Evolutionary conservation across 1,140 invertebrate species (phyloP).

Genomic region (Brachionus rubens): DNA sequence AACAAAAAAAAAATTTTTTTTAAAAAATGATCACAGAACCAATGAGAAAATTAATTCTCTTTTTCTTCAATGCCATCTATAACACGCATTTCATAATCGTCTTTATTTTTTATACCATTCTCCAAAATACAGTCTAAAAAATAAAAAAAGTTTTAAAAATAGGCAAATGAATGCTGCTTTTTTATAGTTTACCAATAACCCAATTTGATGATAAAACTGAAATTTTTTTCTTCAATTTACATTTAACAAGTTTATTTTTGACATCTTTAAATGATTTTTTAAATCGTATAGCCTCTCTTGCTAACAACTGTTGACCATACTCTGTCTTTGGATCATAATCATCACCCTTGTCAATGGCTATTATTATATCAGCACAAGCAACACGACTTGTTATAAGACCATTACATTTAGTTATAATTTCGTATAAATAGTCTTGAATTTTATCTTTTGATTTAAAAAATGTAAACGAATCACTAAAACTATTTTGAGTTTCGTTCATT

Average conservation of each 20-base stretch:
- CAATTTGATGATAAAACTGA: neutral
- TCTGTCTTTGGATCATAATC: neutral
- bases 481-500: neutral
- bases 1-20: too few species aligned
- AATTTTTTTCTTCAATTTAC: conserved; percentile 27
- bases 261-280: neutral
- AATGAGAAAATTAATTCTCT: too few species aligned
- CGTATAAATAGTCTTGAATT: neutral
- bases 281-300: neutral
- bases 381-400: conserved; percentile 30
- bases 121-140: too few species aligned
- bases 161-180: too few species aligned
- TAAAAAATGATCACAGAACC: too few species aligned
- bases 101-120: too few species aligned
- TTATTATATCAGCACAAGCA: conserved; percentile 16
- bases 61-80: too few species aligned
- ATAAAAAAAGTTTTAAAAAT: too few species aligned
- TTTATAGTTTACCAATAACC: conserved; percentile 19
- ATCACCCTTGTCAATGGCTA: neutral
- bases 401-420: conserved; percentile 7
- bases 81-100: too few species aligned
- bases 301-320: neutral
- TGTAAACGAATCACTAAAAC: neutral
- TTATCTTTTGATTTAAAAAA: neutral
- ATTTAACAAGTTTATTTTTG: neutral